phyloP scores from a whole-genome alignment of 2,797 vertebrate genomes.

The Gambusia yucatana region DNA sequence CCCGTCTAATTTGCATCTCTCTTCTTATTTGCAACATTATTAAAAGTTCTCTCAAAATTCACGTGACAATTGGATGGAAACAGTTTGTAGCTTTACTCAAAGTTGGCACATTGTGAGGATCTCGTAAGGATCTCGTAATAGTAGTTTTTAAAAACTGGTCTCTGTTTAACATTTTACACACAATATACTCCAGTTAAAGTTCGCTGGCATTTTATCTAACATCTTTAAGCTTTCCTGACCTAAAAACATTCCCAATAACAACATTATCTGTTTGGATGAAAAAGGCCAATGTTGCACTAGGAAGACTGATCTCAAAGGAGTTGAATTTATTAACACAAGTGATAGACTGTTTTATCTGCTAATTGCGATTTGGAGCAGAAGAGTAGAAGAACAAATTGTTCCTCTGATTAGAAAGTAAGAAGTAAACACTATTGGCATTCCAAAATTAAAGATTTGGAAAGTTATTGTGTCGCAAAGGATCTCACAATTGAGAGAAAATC shows the following conservation, averaged over 20 bases:
- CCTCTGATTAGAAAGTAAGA: not conserved
- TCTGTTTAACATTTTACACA: not conserved
- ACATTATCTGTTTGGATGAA: not conserved
- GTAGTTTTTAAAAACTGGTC: not conserved
- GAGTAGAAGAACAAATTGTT: not conserved
- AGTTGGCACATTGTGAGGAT: not conserved
- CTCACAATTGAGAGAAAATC: not conserved
- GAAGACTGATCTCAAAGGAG: not conserved
- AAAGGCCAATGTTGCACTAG: not conserved
- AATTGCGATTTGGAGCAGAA: not conserved
- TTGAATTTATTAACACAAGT: not conserved
- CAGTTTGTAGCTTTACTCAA: not conserved
- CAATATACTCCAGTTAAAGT: not conserved
- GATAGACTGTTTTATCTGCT: not conserved
- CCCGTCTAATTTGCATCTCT: too few species aligned
- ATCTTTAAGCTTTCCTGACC: not conserved
- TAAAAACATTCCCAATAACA: not conserved
- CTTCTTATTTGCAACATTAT: not conserved
- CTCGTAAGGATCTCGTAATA: not conserved
- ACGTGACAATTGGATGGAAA: not conserved
- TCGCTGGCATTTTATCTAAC: not conserved
- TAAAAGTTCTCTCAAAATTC: not conserved
- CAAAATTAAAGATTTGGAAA: not conserved
- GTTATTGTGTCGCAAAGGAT: not conserved
- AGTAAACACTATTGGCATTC: not conserved